Conservation (phyloP, 1,140 invertebrate genomes). For the Propsilocerus akamusi region DNA sequence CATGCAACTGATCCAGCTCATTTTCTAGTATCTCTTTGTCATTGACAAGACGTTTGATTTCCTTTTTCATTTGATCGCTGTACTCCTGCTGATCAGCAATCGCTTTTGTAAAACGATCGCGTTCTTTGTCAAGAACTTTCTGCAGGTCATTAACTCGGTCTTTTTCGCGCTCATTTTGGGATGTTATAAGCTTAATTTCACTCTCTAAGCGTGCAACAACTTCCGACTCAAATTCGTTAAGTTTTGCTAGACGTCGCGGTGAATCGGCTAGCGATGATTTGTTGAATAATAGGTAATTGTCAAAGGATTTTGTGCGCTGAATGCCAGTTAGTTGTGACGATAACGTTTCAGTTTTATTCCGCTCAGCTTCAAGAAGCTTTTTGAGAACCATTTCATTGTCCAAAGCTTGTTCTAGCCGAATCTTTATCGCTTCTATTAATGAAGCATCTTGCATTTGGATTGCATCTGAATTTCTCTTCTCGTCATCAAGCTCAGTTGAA, state of each 20-base stretch:
- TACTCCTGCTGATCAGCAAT: conserved; percentile 30
- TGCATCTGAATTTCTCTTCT: conserved; percentile 27
- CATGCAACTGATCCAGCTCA: conserved; percentile 19
- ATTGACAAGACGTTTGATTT: conserved; percentile 18
- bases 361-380: conserved; percentile 32
- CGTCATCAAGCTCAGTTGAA: conserved; percentile 16
- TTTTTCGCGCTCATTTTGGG: conserved; percentile 29
- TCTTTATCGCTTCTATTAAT: conserved; percentile 37
- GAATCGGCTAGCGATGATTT: conserved; percentile 18
- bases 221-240: conserved; percentile 18
- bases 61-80: conserved; percentile 28
- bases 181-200: conserved; percentile 28
- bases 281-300: conserved; percentile 13
- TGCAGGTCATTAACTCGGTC: conserved; percentile 25
- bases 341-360: conserved; percentile 30
- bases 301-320: conserved; percentile 17
- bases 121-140: conserved; percentile 24
- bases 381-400: conserved; percentile 40
- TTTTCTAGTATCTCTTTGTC: conserved; percentile 18
- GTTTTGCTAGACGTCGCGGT: conserved; percentile 16
- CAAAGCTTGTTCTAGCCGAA: conserved; percentile 35
- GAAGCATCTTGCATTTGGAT: conserved; percentile 37
- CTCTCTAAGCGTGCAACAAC: conserved; percentile 25
- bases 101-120: conserved; percentile 30
- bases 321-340: conserved; percentile 20